Evolutionary conservation across 1,140 invertebrate genomes (phyloP), one percentile per base, ranked within the genome.

Genomic region (Brevipalpus yothersi): DNA sequence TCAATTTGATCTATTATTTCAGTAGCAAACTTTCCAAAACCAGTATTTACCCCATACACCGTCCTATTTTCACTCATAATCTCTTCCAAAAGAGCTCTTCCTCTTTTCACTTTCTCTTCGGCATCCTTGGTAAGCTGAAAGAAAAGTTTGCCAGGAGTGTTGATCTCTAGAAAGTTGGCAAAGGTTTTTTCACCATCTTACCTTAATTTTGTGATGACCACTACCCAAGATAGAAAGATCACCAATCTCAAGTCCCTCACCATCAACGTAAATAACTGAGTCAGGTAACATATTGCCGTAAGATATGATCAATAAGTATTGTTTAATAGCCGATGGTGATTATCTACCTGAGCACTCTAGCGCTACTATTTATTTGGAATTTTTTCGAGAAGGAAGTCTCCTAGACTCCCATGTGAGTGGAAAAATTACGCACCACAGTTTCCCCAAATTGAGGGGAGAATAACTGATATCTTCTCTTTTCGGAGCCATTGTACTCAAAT

Each of bases 1-100:
- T 82, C 77, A 55, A 80, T 75, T 17, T 71, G 70, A 19, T 69
- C 66, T 58, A 83, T 81, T 9, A 74, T 70, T 1, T 75, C 78
- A 8, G 73, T 72, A 0, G 82, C 78, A 73, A 83, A 83, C 62
- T 81, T 82, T 58, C 82, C 82, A 69, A 84, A 82, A 41, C 82
- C 82, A n/a, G 82, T 84, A 7, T 80, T 84, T 42, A 83, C 78
- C 19, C 81, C 82, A 69, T 83, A 83, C 8, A 80, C 80, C 61
- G 79, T 78, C 74, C 77, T 75, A 60, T 80, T 78, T 64, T 78
- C 77, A 62, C 71, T 68, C 19, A 81, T 65, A 61, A 81, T 78
- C 55, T 75, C 72, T 58, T 81, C 80, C n/a, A 81, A 70, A 19
- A 81, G 62, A 4, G 71, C 67, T 63, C 79, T 68, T 4, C 78